A percentile compares a stretch with the other conserved stretches of the same genome.
Conservation (phyloP, 2,113 vertebrate species). For the Corvus hawaiiensis region DNA sequence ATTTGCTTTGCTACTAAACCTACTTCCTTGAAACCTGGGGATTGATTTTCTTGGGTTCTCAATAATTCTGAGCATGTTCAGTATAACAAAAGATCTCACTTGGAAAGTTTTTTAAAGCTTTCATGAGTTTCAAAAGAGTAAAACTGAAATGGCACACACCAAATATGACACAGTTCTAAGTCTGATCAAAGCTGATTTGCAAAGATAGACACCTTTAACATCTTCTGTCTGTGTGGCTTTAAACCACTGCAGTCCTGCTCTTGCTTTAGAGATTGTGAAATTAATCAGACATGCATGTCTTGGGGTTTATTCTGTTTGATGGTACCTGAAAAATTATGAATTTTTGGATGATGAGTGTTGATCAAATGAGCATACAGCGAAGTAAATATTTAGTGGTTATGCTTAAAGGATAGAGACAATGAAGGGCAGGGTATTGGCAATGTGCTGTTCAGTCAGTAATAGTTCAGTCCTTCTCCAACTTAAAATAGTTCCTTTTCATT, state of each 20-base stretch:
- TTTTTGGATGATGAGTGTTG: neutral
- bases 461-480: neutral
- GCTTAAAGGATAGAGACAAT: neutral
- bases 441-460: neutral
- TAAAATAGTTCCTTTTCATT: neutral
- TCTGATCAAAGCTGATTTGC: neutral
- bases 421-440: neutral
- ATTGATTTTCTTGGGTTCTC: neutral
- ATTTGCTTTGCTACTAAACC: neutral
- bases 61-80: neutral
- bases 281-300: neutral
- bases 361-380: neutral
- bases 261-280: neutral
- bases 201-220: neutral
- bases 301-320: neutral
- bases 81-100: neutral
- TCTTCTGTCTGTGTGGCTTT: neutral
- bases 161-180: rapidly evolving
- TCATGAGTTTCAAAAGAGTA: neutral
- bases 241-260: neutral
- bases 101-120: neutral
- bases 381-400: neutral
- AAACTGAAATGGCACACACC: neutral
- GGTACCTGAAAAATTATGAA: neutral
- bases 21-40: neutral